Evolutionary conservation across 2,888 invertebrate genomes (phyloP).

Genomic region (Polydrusus cervinus): DNA sequence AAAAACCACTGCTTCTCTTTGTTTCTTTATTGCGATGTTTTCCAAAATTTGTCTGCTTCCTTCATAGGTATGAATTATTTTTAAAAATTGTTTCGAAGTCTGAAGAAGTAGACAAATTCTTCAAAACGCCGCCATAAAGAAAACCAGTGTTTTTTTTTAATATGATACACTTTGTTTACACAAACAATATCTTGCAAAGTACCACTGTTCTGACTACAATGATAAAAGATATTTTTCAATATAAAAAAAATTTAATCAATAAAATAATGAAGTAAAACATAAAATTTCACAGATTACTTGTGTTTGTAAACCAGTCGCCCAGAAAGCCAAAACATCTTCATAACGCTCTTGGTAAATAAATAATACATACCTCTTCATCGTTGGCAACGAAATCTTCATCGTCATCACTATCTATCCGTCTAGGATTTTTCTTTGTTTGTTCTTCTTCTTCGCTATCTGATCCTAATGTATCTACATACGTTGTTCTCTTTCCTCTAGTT

Average conservation of each 20-base stretch:
- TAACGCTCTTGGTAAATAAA: background rate
- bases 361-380: conserved; percentile 66
- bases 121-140: no score
- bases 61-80: no score
- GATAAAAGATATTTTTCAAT: no score
- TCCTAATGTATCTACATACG: conserved; percentile 84
- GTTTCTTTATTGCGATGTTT: no score
- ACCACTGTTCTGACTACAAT: no score
- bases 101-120: no score
- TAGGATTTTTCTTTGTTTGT: conserved; percentile 49
- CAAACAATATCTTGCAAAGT: no score
- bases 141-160: no score
- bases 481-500: conserved; percentile 83
- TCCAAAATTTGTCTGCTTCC: no score
- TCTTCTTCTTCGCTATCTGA: conserved; percentile 81
- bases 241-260: background rate
- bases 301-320: background rate
- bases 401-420: conserved; percentile 67
- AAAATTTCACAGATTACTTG: background rate
- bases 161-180: no score
- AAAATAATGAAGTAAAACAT: background rate
- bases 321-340: background rate
- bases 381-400: conserved; percentile 73
- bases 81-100: no score
- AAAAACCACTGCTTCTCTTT: no score